Evolutionary conservation across 2,113 vertebrate species (phyloP).

Genomic region (Brachyhypopomus occidentalis): DNA sequence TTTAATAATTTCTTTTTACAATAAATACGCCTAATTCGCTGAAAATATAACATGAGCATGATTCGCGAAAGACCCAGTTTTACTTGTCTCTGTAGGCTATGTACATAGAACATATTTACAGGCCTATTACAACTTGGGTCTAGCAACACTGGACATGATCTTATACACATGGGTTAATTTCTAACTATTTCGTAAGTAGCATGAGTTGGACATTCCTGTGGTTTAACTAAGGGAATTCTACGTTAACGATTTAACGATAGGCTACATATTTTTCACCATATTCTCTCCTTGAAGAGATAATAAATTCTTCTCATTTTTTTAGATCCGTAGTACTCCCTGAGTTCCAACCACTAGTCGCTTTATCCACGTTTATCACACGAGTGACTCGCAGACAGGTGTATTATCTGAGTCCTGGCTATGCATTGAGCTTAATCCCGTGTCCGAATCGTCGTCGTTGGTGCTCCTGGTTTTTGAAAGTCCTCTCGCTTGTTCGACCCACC

Average conservation of each 20-base stretch:
- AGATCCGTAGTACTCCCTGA: conserved; percentile 39
- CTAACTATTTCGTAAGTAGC: conserved; percentile 33
- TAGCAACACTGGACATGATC: conserved; percentile 20
- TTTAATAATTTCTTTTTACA: conserved; percentile 29
- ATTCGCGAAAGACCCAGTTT: conserved; percentile 1
- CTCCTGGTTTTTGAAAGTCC: conserved; percentile 77
- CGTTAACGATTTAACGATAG: conserved; percentile 10
- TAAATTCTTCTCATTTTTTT: conserved; percentile 36
- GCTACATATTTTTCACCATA: conserved; percentile 45
- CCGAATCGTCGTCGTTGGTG: conserved; percentile 90
- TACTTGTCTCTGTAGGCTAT: background rate
- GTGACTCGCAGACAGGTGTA: conserved; percentile 86
- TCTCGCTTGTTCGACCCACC: conserved; percentile 83
- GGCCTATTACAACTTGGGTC: conserved; percentile 12
- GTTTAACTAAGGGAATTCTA: background rate
- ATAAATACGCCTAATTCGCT: conserved; percentile 47
- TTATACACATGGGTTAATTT: conserved; percentile 33
- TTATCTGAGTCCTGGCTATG: conserved; percentile 97
- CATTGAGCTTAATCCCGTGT: conserved; percentile 96
- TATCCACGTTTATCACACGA: conserved; percentile 73
- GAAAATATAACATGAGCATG: background rate
- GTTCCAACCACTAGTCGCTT: background rate
- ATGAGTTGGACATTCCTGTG: conserved; percentile 33
- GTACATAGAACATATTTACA: conserved; percentile 29
- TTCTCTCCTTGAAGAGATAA: conserved; percentile 43